phyloP scores from a whole-genome alignment of 2,797 vertebrate species.

The Galagoides demidoff region DNA sequence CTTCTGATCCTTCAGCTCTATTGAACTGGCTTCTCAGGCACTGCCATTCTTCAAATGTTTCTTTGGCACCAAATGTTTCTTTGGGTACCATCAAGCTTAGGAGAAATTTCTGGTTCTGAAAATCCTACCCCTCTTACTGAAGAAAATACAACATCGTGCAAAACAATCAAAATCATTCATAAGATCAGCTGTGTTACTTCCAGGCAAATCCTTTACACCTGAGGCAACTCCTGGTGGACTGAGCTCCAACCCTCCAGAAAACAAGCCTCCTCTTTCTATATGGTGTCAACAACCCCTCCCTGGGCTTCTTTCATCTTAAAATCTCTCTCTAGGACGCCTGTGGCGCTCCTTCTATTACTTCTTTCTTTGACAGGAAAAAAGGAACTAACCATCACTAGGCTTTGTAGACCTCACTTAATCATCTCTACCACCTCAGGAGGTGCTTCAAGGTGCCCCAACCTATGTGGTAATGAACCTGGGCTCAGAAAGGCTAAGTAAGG shows the following conservation, averaged over 20 bases:
- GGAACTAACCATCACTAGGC: neutral
- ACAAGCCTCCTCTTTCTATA: neutral
- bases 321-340: neutral
- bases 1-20: neutral
- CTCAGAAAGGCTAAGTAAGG: neutral
- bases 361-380: slow-evolving; percentile 10
- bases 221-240: neutral
- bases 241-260: neutral
- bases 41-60: neutral
- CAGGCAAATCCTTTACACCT: neutral
- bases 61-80: neutral
- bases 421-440: neutral
- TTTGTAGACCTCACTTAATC: neutral
- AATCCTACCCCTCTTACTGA: neutral
- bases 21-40: neutral
- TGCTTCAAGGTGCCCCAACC: neutral
- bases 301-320: neutral
- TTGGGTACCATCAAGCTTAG: neutral
- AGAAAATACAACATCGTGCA: neutral
- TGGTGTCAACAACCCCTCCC: neutral
- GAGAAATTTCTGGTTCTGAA: neutral
- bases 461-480: neutral
- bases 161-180: neutral
- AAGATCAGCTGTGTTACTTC: neutral
- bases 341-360: neutral